Base-by-base conservation (phyloP, 2,797 vertebrate genomes). In the Mionectes olivaceus region DNA sequence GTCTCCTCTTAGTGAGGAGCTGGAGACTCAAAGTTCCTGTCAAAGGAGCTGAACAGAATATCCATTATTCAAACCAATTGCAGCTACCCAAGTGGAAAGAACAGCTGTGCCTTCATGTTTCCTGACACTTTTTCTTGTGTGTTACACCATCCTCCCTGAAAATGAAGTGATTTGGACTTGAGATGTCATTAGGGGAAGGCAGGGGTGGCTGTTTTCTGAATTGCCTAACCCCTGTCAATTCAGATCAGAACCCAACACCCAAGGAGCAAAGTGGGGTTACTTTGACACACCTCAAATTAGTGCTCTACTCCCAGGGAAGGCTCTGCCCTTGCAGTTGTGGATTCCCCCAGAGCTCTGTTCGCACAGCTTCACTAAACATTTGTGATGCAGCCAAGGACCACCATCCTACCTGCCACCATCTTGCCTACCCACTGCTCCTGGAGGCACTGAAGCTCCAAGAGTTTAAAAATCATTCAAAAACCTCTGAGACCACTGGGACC, bases 71-170 rank as follows among this genome's bases (percentile, higher is more conserved):
- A 67, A 95, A 74, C 27, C 0, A 1, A 85, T 89, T 1, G 1
- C 65, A 49, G 85, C 87, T 84, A 95, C 82, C 83, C 79, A 49
- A 89, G 95, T 78, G 91, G 95, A 95, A 95, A 92, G 63, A 83
- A 57, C 92, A 96, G 93, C 89, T 92, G 87, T 52, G 87, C 83
- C 92, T 95, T 91, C 79, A 6, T 46, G 24, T 89, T 94, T 46
- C 73, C 93, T 85, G 79, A 85, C 95, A 92, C 93, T 93, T 94
- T 60, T 87, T 12, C 67, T 82, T 22, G 24, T 16, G 44, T 15
- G 1, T 89, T 74, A 22, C 84, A 74, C 74, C 87, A 19, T 22
- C 64, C 67, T 50, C 1, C 0, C 60, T 47, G 44, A 59, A 41
- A 55, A 52, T 1, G 3, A 19, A 86, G 83, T 13, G 43, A 30